These are phyloP conservation scores for Drosophila kurseongensis DNA, from an alignment of 1,140 invertebrate genomes.

Conservation along the genomic window DNA sequence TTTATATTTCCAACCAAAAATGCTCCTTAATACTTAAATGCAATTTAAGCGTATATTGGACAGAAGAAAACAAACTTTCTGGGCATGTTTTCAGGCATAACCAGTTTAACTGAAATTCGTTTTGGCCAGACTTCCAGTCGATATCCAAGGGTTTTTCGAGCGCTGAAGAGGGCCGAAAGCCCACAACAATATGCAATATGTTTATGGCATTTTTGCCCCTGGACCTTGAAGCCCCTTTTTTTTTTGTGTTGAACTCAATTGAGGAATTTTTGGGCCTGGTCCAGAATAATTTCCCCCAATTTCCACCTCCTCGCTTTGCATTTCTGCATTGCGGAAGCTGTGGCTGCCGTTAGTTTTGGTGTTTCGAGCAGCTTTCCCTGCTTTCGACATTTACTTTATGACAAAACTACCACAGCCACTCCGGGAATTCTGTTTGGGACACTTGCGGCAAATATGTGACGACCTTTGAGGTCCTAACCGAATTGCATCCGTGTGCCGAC, in stretches of 20 bases:
- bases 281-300: neutral
- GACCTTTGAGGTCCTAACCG: constrained; percentile 19
- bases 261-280: constrained; percentile 23
- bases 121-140: constrained; percentile 1
- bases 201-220: constrained; percentile 36
- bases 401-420: constrained; percentile 20
- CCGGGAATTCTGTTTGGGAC: constrained; percentile 25
- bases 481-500: neutral
- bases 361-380: constrained; percentile 9
- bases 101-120: constrained; percentile 35
- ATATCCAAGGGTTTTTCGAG: neutral
- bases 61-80: constrained; percentile 2
- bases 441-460: constrained; percentile 29
- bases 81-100: constrained; percentile 22
- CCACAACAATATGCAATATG: constrained; percentile 43
- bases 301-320: neutral
- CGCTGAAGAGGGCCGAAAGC: constrained; percentile 1
- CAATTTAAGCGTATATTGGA: constrained; percentile 10
- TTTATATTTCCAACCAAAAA: neutral
- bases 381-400: constrained; percentile 39
- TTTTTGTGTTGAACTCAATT: constrained; percentile 4
- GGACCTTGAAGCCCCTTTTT: constrained; percentile 3
- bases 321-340: neutral
- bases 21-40: constrained; percentile 4
- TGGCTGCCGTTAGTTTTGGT: constrained; percentile 22